Percentiles rank a stretch among this genome's conserved stretches.
phyloP scores from a whole-genome alignment of 2,113 vertebrate species.

The Picathartes gymnocephalus region DNA sequence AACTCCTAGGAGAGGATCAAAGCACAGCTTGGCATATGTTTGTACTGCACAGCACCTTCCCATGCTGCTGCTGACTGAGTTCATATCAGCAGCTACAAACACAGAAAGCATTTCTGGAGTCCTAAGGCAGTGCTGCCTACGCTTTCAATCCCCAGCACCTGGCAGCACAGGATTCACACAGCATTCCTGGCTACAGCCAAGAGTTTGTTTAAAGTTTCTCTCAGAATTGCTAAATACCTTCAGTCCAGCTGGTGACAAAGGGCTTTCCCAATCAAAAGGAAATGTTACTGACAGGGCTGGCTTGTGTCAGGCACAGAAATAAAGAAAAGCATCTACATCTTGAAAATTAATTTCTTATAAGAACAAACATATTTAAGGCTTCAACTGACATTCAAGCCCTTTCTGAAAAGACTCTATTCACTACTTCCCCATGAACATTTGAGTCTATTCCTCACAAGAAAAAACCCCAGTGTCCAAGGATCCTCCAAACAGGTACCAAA shows the following conservation, averaged over 20 bases:
- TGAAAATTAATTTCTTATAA: background rate
- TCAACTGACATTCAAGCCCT: background rate
- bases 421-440: rapidly evolving
- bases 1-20: background rate
- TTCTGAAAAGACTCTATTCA: background rate
- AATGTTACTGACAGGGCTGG: background rate
- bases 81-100: background rate
- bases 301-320: background rate
- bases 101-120: background rate
- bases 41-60: background rate
- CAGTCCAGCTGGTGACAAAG: background rate
- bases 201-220: background rate
- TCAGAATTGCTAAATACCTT: background rate
- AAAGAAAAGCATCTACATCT: background rate
- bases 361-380: background rate
- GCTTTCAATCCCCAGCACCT: background rate
- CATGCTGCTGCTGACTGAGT: background rate
- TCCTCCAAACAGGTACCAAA: background rate
- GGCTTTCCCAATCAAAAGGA: background rate
- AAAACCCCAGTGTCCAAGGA: background rate
- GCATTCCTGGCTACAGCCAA: background rate
- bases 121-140: background rate
- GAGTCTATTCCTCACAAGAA: background rate
- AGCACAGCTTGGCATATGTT: background rate
- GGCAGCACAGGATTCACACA: background rate